Evolutionary conservation across 1,140 invertebrate genomes (phyloP), one percentile per base, ranked within the genome.

Genomic region (Condylostylus longicornis): DNA sequence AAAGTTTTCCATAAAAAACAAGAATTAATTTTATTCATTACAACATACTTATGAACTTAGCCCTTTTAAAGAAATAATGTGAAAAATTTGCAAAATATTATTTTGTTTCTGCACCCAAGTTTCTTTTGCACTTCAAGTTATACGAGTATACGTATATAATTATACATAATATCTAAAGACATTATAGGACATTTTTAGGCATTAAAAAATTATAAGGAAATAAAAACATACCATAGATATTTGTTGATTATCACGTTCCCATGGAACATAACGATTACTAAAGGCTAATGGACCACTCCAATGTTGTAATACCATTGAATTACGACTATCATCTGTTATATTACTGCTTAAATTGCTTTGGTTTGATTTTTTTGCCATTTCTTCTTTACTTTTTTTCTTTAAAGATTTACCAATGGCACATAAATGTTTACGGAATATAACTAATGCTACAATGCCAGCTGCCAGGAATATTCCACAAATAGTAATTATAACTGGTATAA

Each of bases 211-310:
- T 3, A 15, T 12, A 32, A 32, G 10, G n/a, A 5, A 20, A 19
- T 12, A n/a, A 10, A 9, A 34, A 34, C 33, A 19, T 34, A 34
- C 33, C 33, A 34, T 12, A 4, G 15, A 8, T 12, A 25, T 15
- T 17, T 20, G 27, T 61, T 74, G 70, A 50, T 66, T 69, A 46
- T 83, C 78, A 10, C 69, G 66, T 23, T 75, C 72, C 77, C 82
- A 85, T 21, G 76, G 71, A 40, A 84, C 80, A 53, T 86, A 86
- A 42, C 81, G 68, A 66, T 85, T 86, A 42, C 68, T 77, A 44
- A 75, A 71, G 13, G 78, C 79, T 44, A 76, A 70, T 5, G 78
- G 78, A 13, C 78, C 74, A 37, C 74, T 66, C 82, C 83, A 86
- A 44, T 77, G 70, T 43, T 76, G 75, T 51, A 79, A 38, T 5